Evolutionary conservation across 2,797 vertebrate species (phyloP).

Genomic region (Clarias pachynema): DNA sequence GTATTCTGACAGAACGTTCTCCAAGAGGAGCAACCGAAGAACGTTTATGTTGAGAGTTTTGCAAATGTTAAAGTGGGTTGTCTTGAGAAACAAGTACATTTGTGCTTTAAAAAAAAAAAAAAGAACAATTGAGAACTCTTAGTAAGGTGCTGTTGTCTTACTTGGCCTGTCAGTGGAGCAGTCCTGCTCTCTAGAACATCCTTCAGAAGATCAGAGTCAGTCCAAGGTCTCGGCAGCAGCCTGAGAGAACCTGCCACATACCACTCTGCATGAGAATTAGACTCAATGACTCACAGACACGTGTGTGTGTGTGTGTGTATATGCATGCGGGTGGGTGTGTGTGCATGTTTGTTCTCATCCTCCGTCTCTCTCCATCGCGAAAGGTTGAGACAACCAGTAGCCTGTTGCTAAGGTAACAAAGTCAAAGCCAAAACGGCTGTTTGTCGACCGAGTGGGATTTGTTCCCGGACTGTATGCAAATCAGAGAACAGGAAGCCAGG

Average conservation of each 20-base stretch:
- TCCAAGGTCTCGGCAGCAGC: slow-evolving; percentile 7
- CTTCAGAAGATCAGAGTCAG: slow-evolving; percentile 21
- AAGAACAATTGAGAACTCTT: not conserved
- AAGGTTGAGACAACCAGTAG: not conserved
- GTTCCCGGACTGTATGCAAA: not conserved
- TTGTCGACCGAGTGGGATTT: not conserved
- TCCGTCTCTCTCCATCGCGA: not conserved
- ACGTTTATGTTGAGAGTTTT: not conserved
- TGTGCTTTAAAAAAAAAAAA: not conserved
- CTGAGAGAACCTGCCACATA: slow-evolving; percentile 1
- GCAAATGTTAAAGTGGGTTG: not conserved
- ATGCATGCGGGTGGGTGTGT: not conserved
- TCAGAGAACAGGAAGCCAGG: not conserved
- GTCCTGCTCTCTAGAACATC: not conserved
- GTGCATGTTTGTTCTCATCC: slow-evolving; percentile 10
- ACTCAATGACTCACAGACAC: slow-evolving; percentile 28
- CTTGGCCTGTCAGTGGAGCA: not conserved
- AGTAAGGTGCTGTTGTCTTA: not conserved
- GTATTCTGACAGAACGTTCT: not conserved
- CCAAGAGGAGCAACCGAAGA: not conserved
- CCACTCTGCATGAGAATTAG: slow-evolving; percentile 41
- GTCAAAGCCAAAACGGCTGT: slow-evolving; percentile 10
- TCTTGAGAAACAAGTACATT: not conserved
- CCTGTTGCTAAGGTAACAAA: slow-evolving; percentile 37
- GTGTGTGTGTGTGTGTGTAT: not conserved